Conservation (phyloP, 2,113 vertebrate species). For the Pithys albifrons region DNA sequence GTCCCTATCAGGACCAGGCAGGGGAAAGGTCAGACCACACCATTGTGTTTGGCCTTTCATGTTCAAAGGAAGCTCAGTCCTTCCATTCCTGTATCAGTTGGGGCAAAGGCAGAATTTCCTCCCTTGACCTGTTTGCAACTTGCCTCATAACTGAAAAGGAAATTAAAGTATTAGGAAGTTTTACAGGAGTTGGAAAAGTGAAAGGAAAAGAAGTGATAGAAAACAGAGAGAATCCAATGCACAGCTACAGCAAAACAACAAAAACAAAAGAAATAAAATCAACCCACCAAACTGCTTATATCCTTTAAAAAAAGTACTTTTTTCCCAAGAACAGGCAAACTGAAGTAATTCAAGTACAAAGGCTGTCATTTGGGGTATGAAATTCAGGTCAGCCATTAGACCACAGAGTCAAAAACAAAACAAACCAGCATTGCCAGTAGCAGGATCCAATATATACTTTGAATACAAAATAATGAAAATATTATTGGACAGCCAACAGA, state of each 20-base stretch:
- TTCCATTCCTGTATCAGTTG: not conserved
- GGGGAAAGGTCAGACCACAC: not conserved
- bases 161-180: not conserved
- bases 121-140: not conserved
- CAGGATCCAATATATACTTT: not conserved
- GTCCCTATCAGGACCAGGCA: not conserved
- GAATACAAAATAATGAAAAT: not conserved
- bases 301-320: not conserved
- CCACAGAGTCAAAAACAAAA: not conserved
- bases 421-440: not conserved
- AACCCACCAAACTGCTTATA: not conserved
- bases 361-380: not conserved
- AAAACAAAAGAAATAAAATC: not conserved
- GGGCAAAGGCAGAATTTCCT: accelerated
- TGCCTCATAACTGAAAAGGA: not conserved
- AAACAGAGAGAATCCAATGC: not conserved
- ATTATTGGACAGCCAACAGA: not conserved
- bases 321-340: not conserved
- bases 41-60: not conserved
- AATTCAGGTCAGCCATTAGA: not conserved
- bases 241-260: not conserved
- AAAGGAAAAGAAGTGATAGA: not conserved
- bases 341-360: not conserved
- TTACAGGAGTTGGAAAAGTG: not conserved
- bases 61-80: not conserved